A percentile compares a stretch with the other conserved stretches of the same genome.
Conservation (phyloP, 37 sponge, comb jelly and placozoan species). For the Corticium candelabrum region DNA sequence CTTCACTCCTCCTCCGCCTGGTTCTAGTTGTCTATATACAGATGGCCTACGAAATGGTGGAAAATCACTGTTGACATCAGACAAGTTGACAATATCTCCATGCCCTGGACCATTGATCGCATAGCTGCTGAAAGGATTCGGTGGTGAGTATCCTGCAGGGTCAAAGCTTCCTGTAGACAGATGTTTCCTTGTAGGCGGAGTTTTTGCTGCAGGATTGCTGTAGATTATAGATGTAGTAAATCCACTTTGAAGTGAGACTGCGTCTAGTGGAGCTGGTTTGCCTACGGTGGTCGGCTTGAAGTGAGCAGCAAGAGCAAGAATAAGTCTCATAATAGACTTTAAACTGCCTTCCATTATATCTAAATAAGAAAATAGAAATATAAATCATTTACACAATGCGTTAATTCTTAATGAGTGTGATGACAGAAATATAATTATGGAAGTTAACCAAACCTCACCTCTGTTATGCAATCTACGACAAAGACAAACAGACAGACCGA, state of each 20-base stretch:
- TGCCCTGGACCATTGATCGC: not conserved
- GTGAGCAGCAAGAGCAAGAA: slow-evolving; percentile 61
- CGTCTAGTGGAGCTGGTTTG: slow-evolving; percentile 13
- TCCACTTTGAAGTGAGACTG: no score
- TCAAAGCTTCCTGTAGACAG: no score
- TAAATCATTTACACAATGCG: not conserved
- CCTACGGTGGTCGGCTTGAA: slow-evolving; percentile 52
- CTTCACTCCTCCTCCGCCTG: not conserved
- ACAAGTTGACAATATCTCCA: not conserved
- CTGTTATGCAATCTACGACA: no score
- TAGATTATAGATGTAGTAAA: no score
- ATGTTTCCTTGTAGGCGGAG: not conserved
- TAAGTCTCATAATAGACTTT: slow-evolving; percentile 46
- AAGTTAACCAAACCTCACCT: not conserved
- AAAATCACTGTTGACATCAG: no score
- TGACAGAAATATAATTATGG: not conserved
- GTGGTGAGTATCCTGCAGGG: not conserved
- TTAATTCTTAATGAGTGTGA: not conserved
- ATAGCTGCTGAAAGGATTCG: not conserved
- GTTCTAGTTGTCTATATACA: not conserved
- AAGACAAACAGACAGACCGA: no score
- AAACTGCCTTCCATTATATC: slow-evolving; percentile 47
- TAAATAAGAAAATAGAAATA: not conserved
- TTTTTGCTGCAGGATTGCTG: not conserved
- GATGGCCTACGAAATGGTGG: not conserved